Percentiles rank a stretch among this genome's conserved stretches.
Evolutionary conservation across 2,888 invertebrate genomes (phyloP).

Genomic region (Eupeodes latifasciatus): DNA sequence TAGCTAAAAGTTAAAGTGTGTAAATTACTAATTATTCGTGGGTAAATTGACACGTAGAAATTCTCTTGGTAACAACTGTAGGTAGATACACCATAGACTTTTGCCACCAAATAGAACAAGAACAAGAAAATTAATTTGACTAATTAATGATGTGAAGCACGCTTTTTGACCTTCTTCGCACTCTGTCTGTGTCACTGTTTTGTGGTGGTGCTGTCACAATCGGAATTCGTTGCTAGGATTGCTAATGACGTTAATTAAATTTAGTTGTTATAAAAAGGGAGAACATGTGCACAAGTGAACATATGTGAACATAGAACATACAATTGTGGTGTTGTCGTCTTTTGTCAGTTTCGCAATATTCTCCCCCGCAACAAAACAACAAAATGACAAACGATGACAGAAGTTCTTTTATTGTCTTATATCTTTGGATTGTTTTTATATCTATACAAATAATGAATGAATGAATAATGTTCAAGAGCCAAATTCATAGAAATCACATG

Average conservation of each 20-base stretch:
- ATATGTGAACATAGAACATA: neutral
- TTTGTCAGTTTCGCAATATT: neutral
- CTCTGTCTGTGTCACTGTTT: too few species aligned
- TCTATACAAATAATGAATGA: neutral
- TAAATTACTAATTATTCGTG: too few species aligned
- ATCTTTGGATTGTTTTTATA: neutral
- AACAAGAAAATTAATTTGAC: conserved; percentile 16
- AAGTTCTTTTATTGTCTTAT: neutral
- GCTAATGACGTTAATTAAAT: conserved; percentile 57
- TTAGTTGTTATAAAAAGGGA: conserved; percentile 32
- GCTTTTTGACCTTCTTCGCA: conserved; percentile 42
- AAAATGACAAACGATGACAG: conserved; percentile 60
- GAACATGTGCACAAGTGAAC: neutral
- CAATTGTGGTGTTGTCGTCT: conserved; percentile 1
- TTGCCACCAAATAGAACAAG: neutral
- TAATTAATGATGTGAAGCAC: conserved; percentile 63
- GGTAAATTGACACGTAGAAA: conserved; percentile 19
- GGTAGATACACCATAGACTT: neutral
- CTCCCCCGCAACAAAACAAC: neutral
- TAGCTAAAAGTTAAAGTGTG: neutral
- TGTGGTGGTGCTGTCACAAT: conserved; percentile 24
- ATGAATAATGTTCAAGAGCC: neutral
- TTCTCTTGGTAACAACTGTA: neutral
- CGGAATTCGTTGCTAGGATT: conserved; percentile 45
- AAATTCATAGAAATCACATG: conserved; percentile 28